Conservation (phyloP, 2,797 vertebrate genomes). For the Hippoglossus hippoglossus region DNA sequence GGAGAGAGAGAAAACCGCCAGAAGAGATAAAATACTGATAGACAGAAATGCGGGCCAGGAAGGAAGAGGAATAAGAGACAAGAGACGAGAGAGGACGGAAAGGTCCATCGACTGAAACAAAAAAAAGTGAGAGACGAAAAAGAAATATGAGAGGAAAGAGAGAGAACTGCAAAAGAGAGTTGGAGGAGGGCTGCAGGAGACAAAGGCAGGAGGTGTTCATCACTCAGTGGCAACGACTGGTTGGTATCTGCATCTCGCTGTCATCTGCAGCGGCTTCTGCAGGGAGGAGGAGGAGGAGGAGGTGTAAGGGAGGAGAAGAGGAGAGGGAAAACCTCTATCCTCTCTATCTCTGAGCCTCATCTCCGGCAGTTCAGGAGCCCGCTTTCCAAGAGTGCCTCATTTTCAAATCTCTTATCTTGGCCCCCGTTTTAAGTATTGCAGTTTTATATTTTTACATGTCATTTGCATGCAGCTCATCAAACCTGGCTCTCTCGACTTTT, state of each 20-base stretch:
- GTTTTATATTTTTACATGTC: constrained; percentile 85
- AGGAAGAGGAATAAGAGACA: constrained; percentile 40
- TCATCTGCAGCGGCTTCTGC: constrained; percentile 71
- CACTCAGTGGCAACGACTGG: constrained; percentile 70
- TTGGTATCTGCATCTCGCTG: constrained; percentile 78
- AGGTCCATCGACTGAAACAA: constrained; percentile 30
- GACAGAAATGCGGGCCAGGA: constrained; percentile 30
- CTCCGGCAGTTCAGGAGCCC: constrained; percentile 79
- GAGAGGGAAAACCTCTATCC: constrained; percentile 72
- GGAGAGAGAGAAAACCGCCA: constrained; percentile 12
- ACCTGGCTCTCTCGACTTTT: constrained; percentile 64
- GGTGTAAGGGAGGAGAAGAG: constrained; percentile 58
- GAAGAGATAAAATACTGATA: constrained; percentile 58
- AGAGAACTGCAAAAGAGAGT: constrained; percentile 27
- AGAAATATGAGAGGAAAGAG: constrained; percentile 18
- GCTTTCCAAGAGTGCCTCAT: constrained; percentile 86
- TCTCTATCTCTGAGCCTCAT: constrained; percentile 80
- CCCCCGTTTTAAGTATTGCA: constrained; percentile 81
- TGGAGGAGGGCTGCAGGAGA: constrained; percentile 33
- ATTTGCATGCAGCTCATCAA: constrained; percentile 85
- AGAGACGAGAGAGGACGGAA: constrained; percentile 16
- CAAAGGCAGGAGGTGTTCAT: constrained; percentile 63
- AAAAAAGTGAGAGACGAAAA: constrained; percentile 29
- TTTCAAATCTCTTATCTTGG: constrained; percentile 85
- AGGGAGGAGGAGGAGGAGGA: constrained; percentile 60